Evolutionary conservation across 2,888 invertebrate species (phyloP).

Genomic region (Celastrina argiolus): DNA sequence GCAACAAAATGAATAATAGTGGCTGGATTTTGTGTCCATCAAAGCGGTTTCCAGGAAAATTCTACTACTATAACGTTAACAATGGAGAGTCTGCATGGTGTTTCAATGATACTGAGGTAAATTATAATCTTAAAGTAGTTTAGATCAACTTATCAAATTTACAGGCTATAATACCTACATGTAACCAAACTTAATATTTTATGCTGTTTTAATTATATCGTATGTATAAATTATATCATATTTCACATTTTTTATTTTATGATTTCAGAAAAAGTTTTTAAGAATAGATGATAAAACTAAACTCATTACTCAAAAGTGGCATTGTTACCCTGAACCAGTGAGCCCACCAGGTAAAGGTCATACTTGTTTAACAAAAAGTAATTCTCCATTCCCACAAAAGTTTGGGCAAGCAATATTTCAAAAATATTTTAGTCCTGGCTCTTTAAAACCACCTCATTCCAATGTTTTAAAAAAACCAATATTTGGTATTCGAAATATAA

Average conservation of each 20-base stretch:
- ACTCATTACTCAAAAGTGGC: constrained; percentile 35
- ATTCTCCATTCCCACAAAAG: not conserved
- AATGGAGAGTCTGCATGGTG: constrained; percentile 57
- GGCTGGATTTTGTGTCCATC: constrained; percentile 59
- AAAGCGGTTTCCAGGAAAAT: constrained; percentile 56
- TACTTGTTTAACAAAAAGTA: constrained; percentile 3
- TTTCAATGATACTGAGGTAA: constrained; percentile 47
- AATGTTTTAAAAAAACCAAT: not conserved
- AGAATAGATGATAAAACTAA: constrained; percentile 31
- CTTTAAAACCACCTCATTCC: not conserved
- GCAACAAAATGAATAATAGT: constrained; percentile 38
- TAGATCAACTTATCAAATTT: too few species aligned
- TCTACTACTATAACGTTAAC: constrained; percentile 57
- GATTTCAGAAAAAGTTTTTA: constrained; percentile 34
- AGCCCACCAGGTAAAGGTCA: constrained; percentile 35
- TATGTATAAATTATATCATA: not conserved
- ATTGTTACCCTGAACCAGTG: constrained; percentile 44
- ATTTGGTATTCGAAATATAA: not conserved
- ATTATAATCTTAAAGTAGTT: constrained; percentile 27
- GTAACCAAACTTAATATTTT: too few species aligned
- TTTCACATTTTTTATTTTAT: not conserved
- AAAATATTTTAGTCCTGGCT: not conserved
- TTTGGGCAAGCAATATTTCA: constrained; percentile 3
- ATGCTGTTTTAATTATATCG: too few species aligned
- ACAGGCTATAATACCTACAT: too few species aligned